Conservation (phyloP, 92 coral and sea anemone species). For the Heteractis magnifica region DNA sequence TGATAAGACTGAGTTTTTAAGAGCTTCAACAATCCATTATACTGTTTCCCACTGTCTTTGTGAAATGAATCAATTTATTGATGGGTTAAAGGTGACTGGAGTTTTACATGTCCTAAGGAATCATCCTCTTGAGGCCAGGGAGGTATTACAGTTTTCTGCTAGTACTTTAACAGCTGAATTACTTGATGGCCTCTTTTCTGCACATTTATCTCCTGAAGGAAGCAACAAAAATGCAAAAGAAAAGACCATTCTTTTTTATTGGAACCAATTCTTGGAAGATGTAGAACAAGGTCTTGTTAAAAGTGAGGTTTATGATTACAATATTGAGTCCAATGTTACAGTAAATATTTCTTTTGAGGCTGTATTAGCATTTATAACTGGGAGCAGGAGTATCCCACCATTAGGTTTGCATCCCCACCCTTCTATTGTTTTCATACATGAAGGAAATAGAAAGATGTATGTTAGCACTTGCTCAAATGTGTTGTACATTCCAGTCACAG, state of each 20-base stretch:
- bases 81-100: slow-evolving; percentile 47
- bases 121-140: slow-evolving; percentile 50
- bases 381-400: slow-evolving; percentile 40
- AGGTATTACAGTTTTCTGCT: slow-evolving; percentile 41
- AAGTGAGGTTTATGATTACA: slow-evolving; percentile 24
- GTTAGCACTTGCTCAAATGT: slow-evolving; percentile 56
- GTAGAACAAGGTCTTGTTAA: slow-evolving; percentile 44
- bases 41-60: slow-evolving; percentile 39
- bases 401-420: slow-evolving; percentile 48
- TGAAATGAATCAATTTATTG: slow-evolving; percentile 58
- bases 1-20: slow-evolving; percentile 41
- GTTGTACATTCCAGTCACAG: slow-evolving; percentile 54
- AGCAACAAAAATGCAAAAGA: slow-evolving; percentile 53
- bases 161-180: slow-evolving; percentile 49
- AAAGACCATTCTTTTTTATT: slow-evolving; percentile 27
- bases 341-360: slow-evolving; percentile 37
- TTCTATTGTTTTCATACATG: slow-evolving; percentile 41
- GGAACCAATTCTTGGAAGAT: slow-evolving; percentile 55
- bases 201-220: slow-evolving; percentile 43
- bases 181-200: slow-evolving; percentile 43
- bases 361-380: slow-evolving; percentile 51
- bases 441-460: slow-evolving; percentile 42
- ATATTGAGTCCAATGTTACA: slow-evolving; percentile 11
- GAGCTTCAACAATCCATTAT: slow-evolving; percentile 44
- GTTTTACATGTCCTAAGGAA: slow-evolving; percentile 43